Evolutionary conservation across 2,797 vertebrate genomes (phyloP).

Genomic region (Galaxias olidus): DNA sequence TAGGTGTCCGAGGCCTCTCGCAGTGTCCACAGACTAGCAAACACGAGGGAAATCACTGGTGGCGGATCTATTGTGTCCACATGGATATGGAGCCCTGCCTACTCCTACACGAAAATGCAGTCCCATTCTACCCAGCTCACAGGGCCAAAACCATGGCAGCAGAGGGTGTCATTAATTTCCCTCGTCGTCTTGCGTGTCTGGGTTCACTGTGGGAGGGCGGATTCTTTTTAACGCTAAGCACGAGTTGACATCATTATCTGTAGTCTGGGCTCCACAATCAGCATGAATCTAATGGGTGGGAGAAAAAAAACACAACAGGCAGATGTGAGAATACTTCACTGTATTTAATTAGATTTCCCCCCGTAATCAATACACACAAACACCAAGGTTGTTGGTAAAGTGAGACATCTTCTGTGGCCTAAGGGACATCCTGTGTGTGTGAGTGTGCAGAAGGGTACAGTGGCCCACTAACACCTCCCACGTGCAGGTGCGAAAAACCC

Average conservation of each 20-base stretch:
- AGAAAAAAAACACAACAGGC: neutral
- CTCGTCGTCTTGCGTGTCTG: neutral
- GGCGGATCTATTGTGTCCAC: constrained; percentile 23
- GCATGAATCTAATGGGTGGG: neutral
- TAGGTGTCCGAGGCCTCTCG: constrained; percentile 20
- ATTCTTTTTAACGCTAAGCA: neutral
- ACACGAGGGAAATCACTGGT: constrained; percentile 2
- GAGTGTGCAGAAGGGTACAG: constrained; percentile 14
- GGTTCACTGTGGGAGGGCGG: neutral
- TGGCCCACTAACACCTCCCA: constrained; percentile 51
- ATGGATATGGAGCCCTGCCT: neutral
- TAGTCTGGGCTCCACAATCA: neutral
- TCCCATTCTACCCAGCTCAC: constrained; percentile 6
- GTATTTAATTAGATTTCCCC: constrained; percentile 44
- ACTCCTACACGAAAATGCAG: neutral
- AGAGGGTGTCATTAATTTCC: neutral
- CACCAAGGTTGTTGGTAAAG: constrained; percentile 30
- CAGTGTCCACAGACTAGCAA: constrained; percentile 5
- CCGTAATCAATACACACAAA: constrained; percentile 50
- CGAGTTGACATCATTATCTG: neutral
- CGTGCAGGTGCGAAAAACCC: constrained; percentile 47
- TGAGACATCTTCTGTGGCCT: constrained; percentile 35
- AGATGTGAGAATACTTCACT: neutral
- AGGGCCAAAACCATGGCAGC: constrained; percentile 5
- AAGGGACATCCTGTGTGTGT: constrained; percentile 48